Evolutionary conservation across 53 echinoderm and acorn worm genomes (phyloP).

Genomic region (Antedon mediterranea): DNA sequence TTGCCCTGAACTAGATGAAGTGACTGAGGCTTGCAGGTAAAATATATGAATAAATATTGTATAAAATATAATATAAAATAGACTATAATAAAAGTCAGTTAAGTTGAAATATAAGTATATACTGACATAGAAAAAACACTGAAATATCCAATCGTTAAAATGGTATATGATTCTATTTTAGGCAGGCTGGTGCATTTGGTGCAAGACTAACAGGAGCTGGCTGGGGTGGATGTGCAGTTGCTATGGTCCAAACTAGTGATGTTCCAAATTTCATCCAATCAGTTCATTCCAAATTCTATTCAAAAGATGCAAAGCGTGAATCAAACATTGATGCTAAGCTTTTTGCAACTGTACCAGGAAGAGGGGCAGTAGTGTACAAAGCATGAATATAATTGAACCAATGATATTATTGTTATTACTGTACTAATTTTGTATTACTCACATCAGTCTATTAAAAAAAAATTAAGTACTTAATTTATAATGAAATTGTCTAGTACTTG

Average conservation of each 20-base stretch:
- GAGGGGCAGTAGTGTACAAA: constrained; percentile 46
- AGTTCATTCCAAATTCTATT: constrained; percentile 54
- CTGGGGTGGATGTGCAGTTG: constrained; percentile 94
- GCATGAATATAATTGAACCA: neutral
- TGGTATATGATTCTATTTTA: constrained; percentile 8
- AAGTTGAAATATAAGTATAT: too few relatives aligned
- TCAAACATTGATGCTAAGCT: constrained; percentile 36
- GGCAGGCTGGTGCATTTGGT: constrained; percentile 74
- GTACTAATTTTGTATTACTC: too few relatives aligned
- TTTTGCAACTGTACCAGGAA: constrained; percentile 63
- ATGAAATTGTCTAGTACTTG: too few relatives aligned
- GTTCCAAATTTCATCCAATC: constrained; percentile 47
- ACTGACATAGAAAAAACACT: too few relatives aligned
- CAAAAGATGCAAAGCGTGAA: constrained; percentile 37
- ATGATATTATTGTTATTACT: too few relatives aligned
- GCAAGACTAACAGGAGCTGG: constrained; percentile 97
- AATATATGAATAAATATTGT: too few relatives aligned
- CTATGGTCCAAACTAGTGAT: constrained; percentile 56
- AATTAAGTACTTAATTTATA: too few relatives aligned
- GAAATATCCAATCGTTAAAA: too few relatives aligned
- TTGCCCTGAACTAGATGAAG: constrained; percentile 64
- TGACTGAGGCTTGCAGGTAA: constrained; percentile 76
- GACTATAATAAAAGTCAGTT: too few relatives aligned
- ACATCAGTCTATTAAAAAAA: too few relatives aligned
- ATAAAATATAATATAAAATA: too few relatives aligned